phyloP scores from a whole-genome alignment of 2,888 invertebrate genomes.

The Drosophila merina region DNA sequence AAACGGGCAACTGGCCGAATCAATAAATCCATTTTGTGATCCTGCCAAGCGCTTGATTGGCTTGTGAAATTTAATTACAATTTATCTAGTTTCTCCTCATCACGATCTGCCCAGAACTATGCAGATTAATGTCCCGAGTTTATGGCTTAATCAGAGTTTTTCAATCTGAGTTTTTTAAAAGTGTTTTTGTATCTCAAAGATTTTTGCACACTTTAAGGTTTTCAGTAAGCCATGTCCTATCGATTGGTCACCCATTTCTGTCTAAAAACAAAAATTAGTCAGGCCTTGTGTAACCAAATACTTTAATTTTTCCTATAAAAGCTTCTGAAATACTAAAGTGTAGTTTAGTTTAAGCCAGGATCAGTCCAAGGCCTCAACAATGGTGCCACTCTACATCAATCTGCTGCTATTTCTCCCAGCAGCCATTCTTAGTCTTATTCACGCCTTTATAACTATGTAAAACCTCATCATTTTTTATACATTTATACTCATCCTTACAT shows the following conservation, averaged over 20 bases:
- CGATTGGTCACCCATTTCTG: neutral
- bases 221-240: constrained; percentile 1
- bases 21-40: constrained; percentile 31
- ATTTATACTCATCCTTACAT: neutral
- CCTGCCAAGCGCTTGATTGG: constrained; percentile 9
- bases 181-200: neutral
- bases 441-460: neutral
- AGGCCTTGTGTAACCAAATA: neutral
- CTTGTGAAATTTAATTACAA: neutral
- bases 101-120: neutral
- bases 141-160: neutral
- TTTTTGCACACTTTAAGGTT: neutral
- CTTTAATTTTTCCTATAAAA: neutral
- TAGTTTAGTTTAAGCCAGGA: no score
- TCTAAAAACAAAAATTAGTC: neutral
- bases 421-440: constrained; percentile 1
- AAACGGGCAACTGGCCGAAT: constrained; percentile 1
- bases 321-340: neutral
- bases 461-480: neutral
- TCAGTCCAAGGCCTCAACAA: neutral
- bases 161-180: neutral
- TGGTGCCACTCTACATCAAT: constrained; percentile 3
- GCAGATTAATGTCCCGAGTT: constrained; percentile 1
- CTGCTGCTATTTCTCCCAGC: constrained; percentile 8
- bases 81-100: neutral